phyloP scores from a whole-genome alignment of 2,888 invertebrate genomes.

The Ophion ventricosus region DNA sequence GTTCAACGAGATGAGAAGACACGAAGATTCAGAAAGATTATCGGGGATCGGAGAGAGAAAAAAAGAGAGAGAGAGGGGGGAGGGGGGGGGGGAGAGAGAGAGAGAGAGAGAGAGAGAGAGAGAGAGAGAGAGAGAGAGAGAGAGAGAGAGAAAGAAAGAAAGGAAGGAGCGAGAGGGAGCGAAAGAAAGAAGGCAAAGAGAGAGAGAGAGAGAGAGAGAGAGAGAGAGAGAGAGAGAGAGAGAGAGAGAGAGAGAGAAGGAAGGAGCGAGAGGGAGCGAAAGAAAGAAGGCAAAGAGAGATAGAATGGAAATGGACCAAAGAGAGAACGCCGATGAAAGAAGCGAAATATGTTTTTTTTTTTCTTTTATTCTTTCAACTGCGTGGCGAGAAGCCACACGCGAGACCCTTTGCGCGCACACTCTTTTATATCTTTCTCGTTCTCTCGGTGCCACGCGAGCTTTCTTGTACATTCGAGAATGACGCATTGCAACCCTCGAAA shows the following conservation, averaged over 20 bases:
- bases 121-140: background rate
- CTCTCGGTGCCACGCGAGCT: constrained; percentile 56
- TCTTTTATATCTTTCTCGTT: constrained; percentile 20
- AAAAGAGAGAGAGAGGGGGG: constrained; percentile 20
- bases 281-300: constrained; percentile 25
- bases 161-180: constrained; percentile 18
- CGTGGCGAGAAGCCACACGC: constrained; percentile 27
- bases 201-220: constrained; percentile 33
- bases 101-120: constrained; percentile 31
- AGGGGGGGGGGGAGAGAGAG: too few species aligned
- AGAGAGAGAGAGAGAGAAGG: constrained; percentile 13
- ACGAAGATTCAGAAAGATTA: constrained; percentile 60
- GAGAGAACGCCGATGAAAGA: constrained; percentile 56
- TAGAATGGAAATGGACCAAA: constrained; percentile 38
- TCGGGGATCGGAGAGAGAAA: constrained; percentile 39
- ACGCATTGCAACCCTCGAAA: constrained; percentile 52
- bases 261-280: constrained; percentile 6
- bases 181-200: constrained; percentile 20
- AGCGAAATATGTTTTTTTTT: constrained; percentile 49
- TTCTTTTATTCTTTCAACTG: background rate
- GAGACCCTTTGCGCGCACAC: constrained; percentile 5
- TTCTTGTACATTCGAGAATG: constrained; percentile 36
- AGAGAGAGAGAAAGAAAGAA: constrained; percentile 30
- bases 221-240: constrained; percentile 27
- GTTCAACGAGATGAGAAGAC: constrained; percentile 53